A percentile compares a stretch with the other conserved stretches of the same genome.
These are phyloP conservation scores for Steinernema feltiae DNA, from an alignment of 1,140 invertebrate species.

Conservation along the genomic window DNA sequence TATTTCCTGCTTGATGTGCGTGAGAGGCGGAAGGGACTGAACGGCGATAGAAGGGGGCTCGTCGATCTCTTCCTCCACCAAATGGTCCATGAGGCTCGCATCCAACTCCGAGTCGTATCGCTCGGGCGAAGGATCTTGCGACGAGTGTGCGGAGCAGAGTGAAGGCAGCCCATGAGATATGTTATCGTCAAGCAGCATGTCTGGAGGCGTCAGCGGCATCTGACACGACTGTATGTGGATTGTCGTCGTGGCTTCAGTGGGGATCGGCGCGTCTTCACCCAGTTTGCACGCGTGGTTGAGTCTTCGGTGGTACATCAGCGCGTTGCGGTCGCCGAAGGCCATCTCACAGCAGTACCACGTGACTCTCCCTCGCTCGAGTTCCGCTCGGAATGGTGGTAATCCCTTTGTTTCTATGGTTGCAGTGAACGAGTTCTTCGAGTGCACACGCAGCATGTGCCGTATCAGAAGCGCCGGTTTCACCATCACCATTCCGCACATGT, in stretches of 20 bases:
- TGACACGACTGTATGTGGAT: conserved; percentile 6
- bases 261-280: conserved; percentile 11
- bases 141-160: neutral
- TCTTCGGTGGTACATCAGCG: conserved; percentile 15
- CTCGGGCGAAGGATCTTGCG: neutral
- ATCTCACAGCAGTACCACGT: conserved; percentile 25
- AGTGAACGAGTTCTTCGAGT: conserved; percentile 21
- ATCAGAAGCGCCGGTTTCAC: conserved; percentile 28
- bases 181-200: neutral
- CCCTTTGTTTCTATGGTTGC: conserved; percentile 30
- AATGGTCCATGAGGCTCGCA: neutral
- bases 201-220: neutral
- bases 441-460: conserved; percentile 39
- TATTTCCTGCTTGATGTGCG: neutral
- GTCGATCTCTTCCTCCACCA: neutral
- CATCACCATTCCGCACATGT: conserved; percentile 29
- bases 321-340: conserved; percentile 19
- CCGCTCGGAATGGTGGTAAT: conserved; percentile 28
- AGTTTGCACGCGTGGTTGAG: conserved; percentile 14
- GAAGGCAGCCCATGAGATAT: neutral
- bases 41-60: neutral
- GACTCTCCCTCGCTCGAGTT: conserved; percentile 19
- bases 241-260: neutral
- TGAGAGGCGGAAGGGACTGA: neutral
- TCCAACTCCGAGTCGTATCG: neutral